These are phyloP conservation scores for Cossypha polioptera DNA, from an alignment of 2,797 vertebrate species.

Conservation along the genomic window DNA sequence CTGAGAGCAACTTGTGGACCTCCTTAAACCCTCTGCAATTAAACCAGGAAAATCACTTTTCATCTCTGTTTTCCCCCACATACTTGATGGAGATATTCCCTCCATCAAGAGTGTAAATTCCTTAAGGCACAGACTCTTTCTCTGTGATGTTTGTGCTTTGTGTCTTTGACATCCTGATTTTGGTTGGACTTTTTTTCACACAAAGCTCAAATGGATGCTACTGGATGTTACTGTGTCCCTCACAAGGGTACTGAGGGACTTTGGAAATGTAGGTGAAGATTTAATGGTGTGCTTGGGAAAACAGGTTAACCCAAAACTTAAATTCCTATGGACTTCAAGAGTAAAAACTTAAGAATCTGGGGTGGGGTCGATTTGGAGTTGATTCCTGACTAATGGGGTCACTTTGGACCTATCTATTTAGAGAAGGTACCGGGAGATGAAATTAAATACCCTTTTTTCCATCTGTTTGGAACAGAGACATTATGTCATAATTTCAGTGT, in stretches of 20 bases:
- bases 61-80: not conserved
- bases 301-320: not conserved
- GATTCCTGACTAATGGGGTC: not conserved
- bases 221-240: not conserved
- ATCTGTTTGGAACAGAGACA: not conserved
- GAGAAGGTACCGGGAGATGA: not conserved
- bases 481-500: not conserved
- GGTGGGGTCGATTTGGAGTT: accelerated
- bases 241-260: not conserved
- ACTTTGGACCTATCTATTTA: not conserved
- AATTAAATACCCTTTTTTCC: not conserved
- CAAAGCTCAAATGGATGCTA: not conserved
- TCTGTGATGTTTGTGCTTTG: not conserved
- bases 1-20: not conserved
- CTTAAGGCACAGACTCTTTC: not conserved
- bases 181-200: not conserved
- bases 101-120: not conserved
- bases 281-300: not conserved
- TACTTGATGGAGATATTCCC: not conserved
- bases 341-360: not conserved
- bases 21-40: not conserved
- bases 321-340: not conserved
- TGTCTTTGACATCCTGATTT: not conserved
- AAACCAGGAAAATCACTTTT: not conserved
- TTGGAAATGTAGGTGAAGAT: not conserved